These are phyloP conservation scores for Chloropsis hardwickii DNA, from an alignment of 2,113 vertebrate species.

Conservation along the genomic window DNA sequence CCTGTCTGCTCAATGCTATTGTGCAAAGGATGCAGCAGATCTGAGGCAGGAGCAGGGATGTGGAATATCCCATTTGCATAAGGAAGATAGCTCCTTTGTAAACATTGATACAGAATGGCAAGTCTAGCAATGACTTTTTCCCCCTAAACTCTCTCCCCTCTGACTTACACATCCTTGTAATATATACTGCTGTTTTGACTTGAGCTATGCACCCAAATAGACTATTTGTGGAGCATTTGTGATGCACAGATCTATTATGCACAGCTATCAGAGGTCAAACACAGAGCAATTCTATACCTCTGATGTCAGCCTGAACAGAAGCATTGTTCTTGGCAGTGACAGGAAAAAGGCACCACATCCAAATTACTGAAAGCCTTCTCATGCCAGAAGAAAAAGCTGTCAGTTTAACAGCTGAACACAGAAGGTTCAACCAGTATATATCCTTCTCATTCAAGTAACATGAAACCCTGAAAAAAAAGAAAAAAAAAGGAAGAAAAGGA, in stretches of 20 bases:
- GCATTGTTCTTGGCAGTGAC: constrained; percentile 39
- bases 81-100: constrained; percentile 47
- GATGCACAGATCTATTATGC: constrained; percentile 40
- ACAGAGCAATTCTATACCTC: constrained; percentile 45
- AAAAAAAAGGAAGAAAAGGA: neutral
- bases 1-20: neutral
- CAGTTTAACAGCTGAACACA: constrained; percentile 67
- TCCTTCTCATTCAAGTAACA: constrained; percentile 65
- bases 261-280: constrained; percentile 52
- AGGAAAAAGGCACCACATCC: constrained; percentile 27
- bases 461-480: constrained; percentile 45
- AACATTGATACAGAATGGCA: constrained; percentile 34
- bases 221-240: constrained; percentile 6
- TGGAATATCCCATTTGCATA: neutral
- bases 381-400: constrained; percentile 67
- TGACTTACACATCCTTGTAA: constrained; percentile 48
- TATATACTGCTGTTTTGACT: constrained; percentile 29
- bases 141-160: neutral
- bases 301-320: constrained; percentile 20
- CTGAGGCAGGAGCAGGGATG: neutral
- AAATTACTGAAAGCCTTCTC: constrained; percentile 64
- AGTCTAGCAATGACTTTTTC: neutral
- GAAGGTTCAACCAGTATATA: constrained; percentile 57
- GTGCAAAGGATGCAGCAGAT: neutral
- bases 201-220: constrained; percentile 17